phyloP scores from a whole-genome alignment of 2,888 invertebrate genomes.

The Drosophila lacicola region DNA sequence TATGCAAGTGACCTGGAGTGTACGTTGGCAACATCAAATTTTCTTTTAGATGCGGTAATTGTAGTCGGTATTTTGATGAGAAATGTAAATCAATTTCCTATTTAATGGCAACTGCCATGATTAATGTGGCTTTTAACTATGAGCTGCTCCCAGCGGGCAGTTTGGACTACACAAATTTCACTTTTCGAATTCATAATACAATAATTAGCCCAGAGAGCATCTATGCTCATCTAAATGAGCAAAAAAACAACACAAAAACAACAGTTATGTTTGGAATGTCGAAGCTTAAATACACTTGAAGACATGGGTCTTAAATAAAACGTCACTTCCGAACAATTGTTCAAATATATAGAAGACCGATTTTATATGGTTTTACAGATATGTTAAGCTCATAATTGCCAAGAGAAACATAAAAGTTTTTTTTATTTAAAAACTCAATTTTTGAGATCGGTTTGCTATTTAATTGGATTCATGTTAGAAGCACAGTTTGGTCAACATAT shows the following conservation, averaged over 20 bases:
- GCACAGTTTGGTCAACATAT: too few species aligned
- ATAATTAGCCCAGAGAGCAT: conserved; percentile 65
- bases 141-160: conserved; percentile 44
- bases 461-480: too few species aligned
- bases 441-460: too few species aligned
- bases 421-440: too few species aligned
- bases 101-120: conserved; percentile 55
- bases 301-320: background rate
- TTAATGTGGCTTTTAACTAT: conserved; percentile 49
- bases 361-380: too few species aligned
- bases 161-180: conserved; percentile 62
- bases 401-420: too few species aligned
- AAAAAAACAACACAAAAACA: background rate
- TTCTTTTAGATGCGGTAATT: background rate
- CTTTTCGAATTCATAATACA: conserved; percentile 63
- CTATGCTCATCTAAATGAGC: conserved; percentile 11
- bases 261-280: background rate
- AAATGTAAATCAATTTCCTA: conserved; percentile 68
- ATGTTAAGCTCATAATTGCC: too few species aligned
- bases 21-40: background rate
- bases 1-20: background rate
- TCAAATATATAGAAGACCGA: too few species aligned
- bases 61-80: conserved; percentile 28
- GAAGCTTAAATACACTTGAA: background rate
- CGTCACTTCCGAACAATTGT: too few species aligned